phyloP scores from a whole-genome alignment of 2,113 vertebrate genomes.

The Lethenteron reissneri region DNA sequence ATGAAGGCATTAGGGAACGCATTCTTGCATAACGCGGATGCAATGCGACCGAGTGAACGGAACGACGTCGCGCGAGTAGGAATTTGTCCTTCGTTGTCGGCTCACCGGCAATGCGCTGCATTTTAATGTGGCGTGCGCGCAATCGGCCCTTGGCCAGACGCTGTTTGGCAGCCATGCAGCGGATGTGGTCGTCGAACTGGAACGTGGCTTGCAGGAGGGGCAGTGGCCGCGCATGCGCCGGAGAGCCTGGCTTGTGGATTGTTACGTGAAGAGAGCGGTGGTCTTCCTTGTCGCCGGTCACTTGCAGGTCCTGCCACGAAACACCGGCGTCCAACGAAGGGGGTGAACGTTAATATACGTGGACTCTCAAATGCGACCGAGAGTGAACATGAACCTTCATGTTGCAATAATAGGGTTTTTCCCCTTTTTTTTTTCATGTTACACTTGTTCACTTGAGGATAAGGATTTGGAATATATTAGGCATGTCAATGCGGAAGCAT shows the following conservation, averaged over 20 bases:
- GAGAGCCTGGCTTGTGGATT: slow-evolving; percentile 83
- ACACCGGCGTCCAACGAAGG: too few species aligned
- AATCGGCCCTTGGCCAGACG: slow-evolving; percentile 85
- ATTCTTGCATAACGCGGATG: slow-evolving; percentile 1
- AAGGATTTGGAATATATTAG: too few species aligned
- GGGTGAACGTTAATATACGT: too few species aligned
- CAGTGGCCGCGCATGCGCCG: slow-evolving; percentile 80
- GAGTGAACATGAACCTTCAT: too few species aligned
- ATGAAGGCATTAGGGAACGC: background rate
- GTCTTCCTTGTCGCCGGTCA: slow-evolving; percentile 84
- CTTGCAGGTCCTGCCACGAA: slow-evolving; percentile 69
- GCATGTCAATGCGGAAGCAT: too few species aligned
- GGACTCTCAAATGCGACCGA: too few species aligned
- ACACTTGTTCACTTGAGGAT: too few species aligned
- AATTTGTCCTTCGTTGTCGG: accelerated
- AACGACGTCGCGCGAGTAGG: too few species aligned
- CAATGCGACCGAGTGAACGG: background rate
- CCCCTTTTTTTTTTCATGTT: too few species aligned
- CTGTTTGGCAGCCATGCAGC: slow-evolving; percentile 94
- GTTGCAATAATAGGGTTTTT: too few species aligned
- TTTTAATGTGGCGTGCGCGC: slow-evolving; percentile 83
- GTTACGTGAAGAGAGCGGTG: slow-evolving; percentile 75
- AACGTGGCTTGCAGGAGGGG: slow-evolving; percentile 96
- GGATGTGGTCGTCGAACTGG: slow-evolving; percentile 85
- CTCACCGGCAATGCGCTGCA: slow-evolving; percentile 83